A percentile compares a stretch with the other conserved stretches of the same genome.
phyloP scores from a whole-genome alignment of 1,140 invertebrate species.

The Pygmarrhopalites habei region DNA sequence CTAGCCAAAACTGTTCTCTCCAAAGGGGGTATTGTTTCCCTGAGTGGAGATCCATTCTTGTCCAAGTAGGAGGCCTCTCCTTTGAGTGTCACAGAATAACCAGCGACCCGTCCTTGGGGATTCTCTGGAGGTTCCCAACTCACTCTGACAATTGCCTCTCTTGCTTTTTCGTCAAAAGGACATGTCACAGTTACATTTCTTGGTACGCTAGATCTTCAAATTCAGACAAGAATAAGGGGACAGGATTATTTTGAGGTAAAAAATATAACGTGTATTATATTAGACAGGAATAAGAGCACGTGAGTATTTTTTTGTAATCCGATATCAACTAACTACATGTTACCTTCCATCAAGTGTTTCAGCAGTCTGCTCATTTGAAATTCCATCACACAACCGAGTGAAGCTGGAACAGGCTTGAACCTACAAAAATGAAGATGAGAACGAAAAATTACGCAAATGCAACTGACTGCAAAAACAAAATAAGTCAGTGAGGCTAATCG shows the following conservation, averaged over 20 bases:
- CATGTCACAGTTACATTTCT: constrained; percentile 58
- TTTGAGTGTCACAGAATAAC: constrained; percentile 56
- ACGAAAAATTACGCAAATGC: neutral
- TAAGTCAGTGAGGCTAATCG: neutral
- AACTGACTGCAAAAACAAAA: neutral
- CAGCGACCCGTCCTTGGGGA: constrained; percentile 66
- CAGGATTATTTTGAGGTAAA: no score
- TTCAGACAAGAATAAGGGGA: no score
- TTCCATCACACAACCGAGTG: constrained; percentile 63
- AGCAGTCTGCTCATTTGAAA: constrained; percentile 64
- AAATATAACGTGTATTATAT: no score
- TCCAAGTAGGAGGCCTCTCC: constrained; percentile 55
- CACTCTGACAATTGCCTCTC: constrained; percentile 56
- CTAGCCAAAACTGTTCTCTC: constrained; percentile 52
- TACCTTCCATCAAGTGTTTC: constrained; percentile 71
- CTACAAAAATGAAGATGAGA: constrained; percentile 41
- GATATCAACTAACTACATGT: no score
- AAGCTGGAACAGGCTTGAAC: constrained; percentile 67
- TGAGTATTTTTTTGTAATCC: no score
- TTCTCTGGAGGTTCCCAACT: constrained; percentile 59
- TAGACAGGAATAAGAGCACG: no score
- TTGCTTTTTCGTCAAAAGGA: constrained; percentile 56
- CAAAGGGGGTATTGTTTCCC: constrained; percentile 54
- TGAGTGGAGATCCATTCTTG: constrained; percentile 49
- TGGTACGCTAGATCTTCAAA: constrained; percentile 54